Percentiles rank a stretch among this genome's conserved stretches.
These are phyloP conservation scores for Zoroaster sp. DNA, from an alignment of 53 echinoderm and acorn worm genomes.

Conservation along the genomic window DNA sequence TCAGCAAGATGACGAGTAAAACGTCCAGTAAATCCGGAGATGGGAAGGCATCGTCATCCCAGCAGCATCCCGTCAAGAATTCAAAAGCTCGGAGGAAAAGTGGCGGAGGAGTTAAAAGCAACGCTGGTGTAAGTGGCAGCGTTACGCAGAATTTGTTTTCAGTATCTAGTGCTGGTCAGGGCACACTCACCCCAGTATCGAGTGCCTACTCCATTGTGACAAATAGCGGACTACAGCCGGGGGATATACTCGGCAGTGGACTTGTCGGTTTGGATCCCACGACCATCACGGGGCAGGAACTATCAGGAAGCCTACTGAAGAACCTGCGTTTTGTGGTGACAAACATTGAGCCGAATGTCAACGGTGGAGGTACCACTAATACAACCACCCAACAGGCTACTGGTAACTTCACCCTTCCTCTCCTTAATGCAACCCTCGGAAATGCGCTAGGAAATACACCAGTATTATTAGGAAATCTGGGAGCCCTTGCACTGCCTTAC, in stretches of 20 bases:
- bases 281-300: constrained; percentile 38
- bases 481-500: constrained; percentile 76
- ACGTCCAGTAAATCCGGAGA: constrained; percentile 59
- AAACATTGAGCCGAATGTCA: constrained; percentile 88
- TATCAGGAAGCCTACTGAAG: constrained; percentile 64
- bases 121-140: constrained; percentile 32
- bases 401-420: constrained; percentile 75
- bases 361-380: constrained; percentile 55
- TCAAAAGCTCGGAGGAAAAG: constrained; percentile 90
- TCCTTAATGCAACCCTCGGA: constrained; percentile 66
- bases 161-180: constrained; percentile 51
- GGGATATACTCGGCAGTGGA: constrained; percentile 73
- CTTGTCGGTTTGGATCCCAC: constrained; percentile 64
- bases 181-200: constrained; percentile 58
- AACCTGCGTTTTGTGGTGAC: constrained; percentile 92
- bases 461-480: constrained; percentile 82
- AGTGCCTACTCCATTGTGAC: constrained; percentile 74
- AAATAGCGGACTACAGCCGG: constrained; percentile 85
- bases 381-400: constrained; percentile 56
- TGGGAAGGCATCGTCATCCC: constrained; percentile 40
- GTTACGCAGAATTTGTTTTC: constrained; percentile 62
- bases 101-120: constrained; percentile 44
- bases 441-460: constrained; percentile 77
- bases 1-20: constrained; percentile 56
- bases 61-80: constrained; percentile 59